These are phyloP conservation scores for Pandion haliaetus DNA, from an alignment of 2,113 vertebrate species.

Conservation along the genomic window DNA sequence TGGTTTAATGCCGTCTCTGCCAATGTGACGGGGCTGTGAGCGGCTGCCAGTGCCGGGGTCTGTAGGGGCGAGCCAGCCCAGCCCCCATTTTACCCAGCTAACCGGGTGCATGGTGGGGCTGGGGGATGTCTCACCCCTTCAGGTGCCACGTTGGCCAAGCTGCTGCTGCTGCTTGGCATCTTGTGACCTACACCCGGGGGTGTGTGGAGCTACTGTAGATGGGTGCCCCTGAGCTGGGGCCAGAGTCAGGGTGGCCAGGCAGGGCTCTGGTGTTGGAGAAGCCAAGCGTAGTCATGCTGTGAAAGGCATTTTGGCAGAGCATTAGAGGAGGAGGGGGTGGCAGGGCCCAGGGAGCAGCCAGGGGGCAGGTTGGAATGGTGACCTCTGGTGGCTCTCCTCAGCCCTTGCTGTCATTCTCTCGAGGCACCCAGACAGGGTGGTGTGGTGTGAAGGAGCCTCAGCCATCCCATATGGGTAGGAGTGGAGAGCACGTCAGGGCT, in stretches of 20 bases:
- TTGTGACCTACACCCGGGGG: background rate
- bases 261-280: background rate
- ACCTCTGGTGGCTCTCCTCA: background rate
- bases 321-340: background rate
- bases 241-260: background rate
- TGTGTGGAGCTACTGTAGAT: background rate
- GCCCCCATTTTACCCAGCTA: fast-evolving
- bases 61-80: background rate
- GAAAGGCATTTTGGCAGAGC: background rate
- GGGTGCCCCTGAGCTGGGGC: background rate
- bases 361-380: background rate
- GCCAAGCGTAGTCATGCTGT: fast-evolving
- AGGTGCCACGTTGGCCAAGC: fast-evolving
- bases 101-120: background rate
- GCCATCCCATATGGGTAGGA: background rate
- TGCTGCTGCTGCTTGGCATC: background rate
- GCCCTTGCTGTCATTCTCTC: background rate
- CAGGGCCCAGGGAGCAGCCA: background rate
- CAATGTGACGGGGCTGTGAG: background rate
- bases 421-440: fast-evolving
- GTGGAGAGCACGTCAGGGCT: background rate
- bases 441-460: background rate
- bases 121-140: background rate
- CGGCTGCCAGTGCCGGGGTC: fast-evolving
- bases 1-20: background rate